Conservation (phyloP, 1,140 invertebrate species). For the Drosophila punjabiensis region DNA sequence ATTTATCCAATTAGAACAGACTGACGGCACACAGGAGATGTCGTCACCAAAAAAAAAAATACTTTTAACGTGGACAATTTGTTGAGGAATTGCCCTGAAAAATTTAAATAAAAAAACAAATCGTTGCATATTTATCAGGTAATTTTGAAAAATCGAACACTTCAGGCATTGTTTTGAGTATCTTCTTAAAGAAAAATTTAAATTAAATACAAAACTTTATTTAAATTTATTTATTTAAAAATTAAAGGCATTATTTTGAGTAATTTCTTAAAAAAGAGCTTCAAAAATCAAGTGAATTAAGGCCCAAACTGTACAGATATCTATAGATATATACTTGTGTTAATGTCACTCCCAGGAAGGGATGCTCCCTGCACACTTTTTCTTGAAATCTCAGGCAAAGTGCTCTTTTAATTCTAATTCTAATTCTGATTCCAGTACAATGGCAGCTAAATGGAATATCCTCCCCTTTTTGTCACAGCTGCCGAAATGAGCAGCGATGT, state of each 20-base stretch:
- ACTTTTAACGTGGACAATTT: background rate
- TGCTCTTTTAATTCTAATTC: slow-evolving; percentile 11
- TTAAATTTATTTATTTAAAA: too few species aligned
- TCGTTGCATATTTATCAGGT: background rate
- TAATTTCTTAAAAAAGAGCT: too few species aligned
- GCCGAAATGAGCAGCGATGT: slow-evolving; percentile 59
- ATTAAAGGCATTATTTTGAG: background rate
- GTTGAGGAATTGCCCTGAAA: background rate
- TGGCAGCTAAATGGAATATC: slow-evolving; percentile 7
- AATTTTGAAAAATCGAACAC: background rate
- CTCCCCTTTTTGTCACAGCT: slow-evolving; percentile 17
- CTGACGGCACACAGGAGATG: background rate
- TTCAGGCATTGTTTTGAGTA: too few species aligned
- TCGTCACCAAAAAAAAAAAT: background rate
- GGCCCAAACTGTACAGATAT: background rate
- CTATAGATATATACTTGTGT: background rate
- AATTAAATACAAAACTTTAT: too few species aligned
- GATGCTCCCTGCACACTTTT: background rate
- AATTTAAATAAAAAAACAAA: background rate
- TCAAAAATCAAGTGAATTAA: background rate
- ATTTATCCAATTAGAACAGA: slow-evolving; percentile 39
- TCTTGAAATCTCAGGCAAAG: background rate
- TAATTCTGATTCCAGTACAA: slow-evolving; percentile 19
- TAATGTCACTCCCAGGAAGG: background rate
- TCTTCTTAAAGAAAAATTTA: too few species aligned